These are phyloP conservation scores for Pseudomyrmex dendroicus DNA, from an alignment of 1,140 invertebrate genomes.

Conservation along the genomic window DNA sequence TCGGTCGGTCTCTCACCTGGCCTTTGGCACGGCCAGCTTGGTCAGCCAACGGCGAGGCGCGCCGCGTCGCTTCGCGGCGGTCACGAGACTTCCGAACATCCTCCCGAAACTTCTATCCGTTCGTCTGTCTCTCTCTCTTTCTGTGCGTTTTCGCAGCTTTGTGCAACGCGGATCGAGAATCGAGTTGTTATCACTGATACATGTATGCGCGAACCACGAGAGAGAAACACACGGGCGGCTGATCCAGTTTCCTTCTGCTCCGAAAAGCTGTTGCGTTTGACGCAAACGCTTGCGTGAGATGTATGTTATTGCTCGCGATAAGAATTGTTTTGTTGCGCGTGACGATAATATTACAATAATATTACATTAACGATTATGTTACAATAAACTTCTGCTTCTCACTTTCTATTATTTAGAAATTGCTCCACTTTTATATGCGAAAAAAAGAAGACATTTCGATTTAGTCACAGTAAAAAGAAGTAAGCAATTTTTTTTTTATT, in stretches of 20 bases:
- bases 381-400: too few species aligned
- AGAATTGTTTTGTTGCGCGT: neutral
- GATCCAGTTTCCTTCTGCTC: neutral
- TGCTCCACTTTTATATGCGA: too few species aligned
- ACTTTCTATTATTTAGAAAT: too few species aligned
- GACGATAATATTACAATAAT: too few species aligned
- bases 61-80: neutral
- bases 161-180: neutral
- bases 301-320: conserved; percentile 17
- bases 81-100: conserved; percentile 31
- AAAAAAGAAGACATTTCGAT: too few species aligned
- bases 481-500: neutral
- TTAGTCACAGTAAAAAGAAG: too few species aligned
- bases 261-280: conserved; percentile 1
- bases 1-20: conserved; percentile 1
- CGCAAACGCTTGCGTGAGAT: neutral
- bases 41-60: conserved; percentile 14
- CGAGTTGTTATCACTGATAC: neutral
- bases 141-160: neutral
- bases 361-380: too few species aligned
- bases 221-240: neutral
- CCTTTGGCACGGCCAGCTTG: neutral
- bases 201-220: neutral
- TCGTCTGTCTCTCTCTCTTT: too few species aligned
- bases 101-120: conserved; percentile 3